These are phyloP conservation scores for Amphimedon queenslandica DNA, from an alignment of 37 sponge, comb jelly and placozoan genomes.

Conservation along the genomic window DNA sequence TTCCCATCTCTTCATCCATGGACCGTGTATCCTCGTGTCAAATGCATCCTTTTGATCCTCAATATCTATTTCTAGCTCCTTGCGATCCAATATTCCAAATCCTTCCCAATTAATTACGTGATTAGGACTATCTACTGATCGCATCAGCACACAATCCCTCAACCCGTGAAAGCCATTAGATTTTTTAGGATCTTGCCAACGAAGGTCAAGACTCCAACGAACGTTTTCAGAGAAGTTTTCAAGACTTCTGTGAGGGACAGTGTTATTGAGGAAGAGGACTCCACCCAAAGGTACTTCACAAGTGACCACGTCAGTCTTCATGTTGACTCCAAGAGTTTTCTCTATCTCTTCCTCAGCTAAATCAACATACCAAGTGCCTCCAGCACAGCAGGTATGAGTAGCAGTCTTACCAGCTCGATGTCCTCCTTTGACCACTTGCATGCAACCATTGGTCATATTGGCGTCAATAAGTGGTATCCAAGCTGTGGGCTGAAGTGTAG, in stretches of 20 bases:
- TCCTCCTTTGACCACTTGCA: conserved; percentile 77
- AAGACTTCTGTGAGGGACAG: conserved; percentile 77
- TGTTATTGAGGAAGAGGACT: conserved; percentile 69
- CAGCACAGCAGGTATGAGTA: conserved; percentile 86
- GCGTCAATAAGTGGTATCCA: conserved; percentile 93
- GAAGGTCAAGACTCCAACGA: conserved; percentile 86
- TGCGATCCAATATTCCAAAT: conserved; percentile 57
- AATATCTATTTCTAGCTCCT: conserved; percentile 44
- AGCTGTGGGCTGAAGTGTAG: conserved; percentile 71
- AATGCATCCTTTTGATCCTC: conserved; percentile 30
- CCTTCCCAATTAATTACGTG: conserved; percentile 56
- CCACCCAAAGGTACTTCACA: conserved; percentile 84
- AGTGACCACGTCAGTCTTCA: conserved; percentile 62
- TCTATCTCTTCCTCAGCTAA: conserved; percentile 60
- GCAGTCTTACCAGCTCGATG: conserved; percentile 64
- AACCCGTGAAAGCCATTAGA: conserved; percentile 66
- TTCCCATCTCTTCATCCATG: conserved; percentile 89
- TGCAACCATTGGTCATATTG: conserved; percentile 73
- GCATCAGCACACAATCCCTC: conserved; percentile 59
- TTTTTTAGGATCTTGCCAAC: conserved; percentile 69
- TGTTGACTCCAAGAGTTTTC: conserved; percentile 53
- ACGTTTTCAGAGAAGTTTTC: conserved; percentile 65
- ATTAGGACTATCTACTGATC: conserved; percentile 46
- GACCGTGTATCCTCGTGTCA: conserved; percentile 78
- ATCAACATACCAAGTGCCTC: conserved; percentile 84